Percentiles rank a stretch among this genome's conserved stretches.
These are phyloP conservation scores for Ditylenchus dipsaci DNA, from an alignment of 1,140 invertebrate species.

Conservation along the genomic window DNA sequence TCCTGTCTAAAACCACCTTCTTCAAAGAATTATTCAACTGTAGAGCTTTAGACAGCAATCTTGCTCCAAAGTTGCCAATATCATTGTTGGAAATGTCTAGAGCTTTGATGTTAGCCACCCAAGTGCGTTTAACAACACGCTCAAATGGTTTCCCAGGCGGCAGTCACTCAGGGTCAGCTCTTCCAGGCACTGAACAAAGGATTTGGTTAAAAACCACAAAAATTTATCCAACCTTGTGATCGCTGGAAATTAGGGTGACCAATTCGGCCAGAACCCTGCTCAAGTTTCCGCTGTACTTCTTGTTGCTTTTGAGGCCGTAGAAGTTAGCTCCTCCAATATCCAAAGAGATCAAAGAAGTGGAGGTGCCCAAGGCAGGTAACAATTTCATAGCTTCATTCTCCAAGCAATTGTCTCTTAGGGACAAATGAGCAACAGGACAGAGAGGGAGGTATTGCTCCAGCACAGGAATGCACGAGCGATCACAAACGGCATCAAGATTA, in stretches of 20 bases:
- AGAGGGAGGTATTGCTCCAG: constrained; percentile 40
- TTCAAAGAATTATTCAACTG: constrained; percentile 50
- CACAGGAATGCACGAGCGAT: constrained; percentile 22
- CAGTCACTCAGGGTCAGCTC: constrained; percentile 50
- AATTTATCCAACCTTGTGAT: constrained; percentile 21
- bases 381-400: constrained; percentile 39
- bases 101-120: constrained; percentile 33
- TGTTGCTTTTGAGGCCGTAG: constrained; percentile 32
- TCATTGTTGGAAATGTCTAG: constrained; percentile 56
- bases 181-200: constrained; percentile 37
- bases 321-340: constrained; percentile 55
- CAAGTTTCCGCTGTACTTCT: constrained; percentile 36
- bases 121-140: constrained; percentile 51
- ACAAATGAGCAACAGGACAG: constrained; percentile 37
- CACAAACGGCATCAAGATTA: constrained; percentile 23
- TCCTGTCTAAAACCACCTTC: constrained; percentile 47
- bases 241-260: constrained; percentile 48
- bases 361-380: constrained; percentile 4
- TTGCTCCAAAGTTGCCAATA: constrained; percentile 36
- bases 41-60: constrained; percentile 52
- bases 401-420: constrained; percentile 47
- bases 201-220: constrained; percentile 15
- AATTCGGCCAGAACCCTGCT: constrained; percentile 44
- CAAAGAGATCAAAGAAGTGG: constrained; percentile 19
- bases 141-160: constrained; percentile 41